Evolutionary conservation across 2,888 invertebrate species (phyloP), one percentile per base, ranked within the genome.

Genomic region (Phymatocera aterrima): DNA sequence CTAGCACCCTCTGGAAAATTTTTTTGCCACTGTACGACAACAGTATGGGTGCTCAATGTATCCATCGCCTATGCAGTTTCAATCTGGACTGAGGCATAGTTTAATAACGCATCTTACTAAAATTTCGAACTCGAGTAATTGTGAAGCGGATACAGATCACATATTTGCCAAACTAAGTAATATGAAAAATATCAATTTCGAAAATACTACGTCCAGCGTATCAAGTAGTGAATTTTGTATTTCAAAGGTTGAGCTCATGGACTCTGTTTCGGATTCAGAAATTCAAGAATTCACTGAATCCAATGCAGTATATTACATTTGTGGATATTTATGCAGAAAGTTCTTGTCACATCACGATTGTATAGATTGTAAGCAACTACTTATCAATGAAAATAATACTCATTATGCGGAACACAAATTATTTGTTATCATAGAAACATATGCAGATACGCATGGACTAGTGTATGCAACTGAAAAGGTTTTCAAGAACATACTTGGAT

Each of bases 11-110:
- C 18, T 64, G 8, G 21, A 64, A 64, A 64, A 64, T 64, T 21
- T 70, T 3, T 70, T 70, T 48, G 43, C 70, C 21, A 70, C 28
- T 6, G 18, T 70, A 5, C 46, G 70, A 48, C 48, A 70, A 15
- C 70, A 70, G 70, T 48, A 70, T 10, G 70, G 70, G 3, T 70
- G 70, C 28, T 70, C 70, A 40, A 40, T 40, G 21, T 60, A 60
- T 60, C 60, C 60, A 34, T 60, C 60, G 15, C 60, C 60, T n/a
- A 60, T 60, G 31, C 60, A 60, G 15, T 60, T 60, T 18, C 3
- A 31, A 60, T 15, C 60, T 15, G 60, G 60, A 15, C 1, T 31
- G 3, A 12, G 60, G 31, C 60, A 60, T 34, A 60, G 28, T 15
- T 60, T 60, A 10, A 60, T 60, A 12, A 60, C 60, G 6, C 60